Percentiles rank a stretch among this genome's conserved stretches.
phyloP scores from a whole-genome alignment of 1,140 invertebrate genomes.

The Anadara kagoshimensis region DNA sequence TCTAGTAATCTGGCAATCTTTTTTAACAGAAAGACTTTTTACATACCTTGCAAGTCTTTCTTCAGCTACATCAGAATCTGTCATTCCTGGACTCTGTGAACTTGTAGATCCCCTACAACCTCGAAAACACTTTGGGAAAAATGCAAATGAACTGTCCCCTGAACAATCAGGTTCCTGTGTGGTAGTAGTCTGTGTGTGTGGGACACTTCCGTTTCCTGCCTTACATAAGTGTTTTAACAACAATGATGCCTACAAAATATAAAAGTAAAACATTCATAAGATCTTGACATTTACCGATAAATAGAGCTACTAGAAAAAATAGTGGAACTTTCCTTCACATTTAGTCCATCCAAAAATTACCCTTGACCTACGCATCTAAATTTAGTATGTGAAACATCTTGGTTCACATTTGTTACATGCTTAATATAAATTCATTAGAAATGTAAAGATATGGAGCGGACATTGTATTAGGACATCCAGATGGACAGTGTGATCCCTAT shows the following conservation, averaged over 20 bases:
- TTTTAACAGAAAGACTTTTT: neutral
- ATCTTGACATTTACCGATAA: neutral
- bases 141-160: slow-evolving; percentile 21
- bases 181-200: slow-evolving; percentile 22
- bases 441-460: too few relatives aligned
- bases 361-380: too few relatives aligned
- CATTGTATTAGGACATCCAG: too few relatives aligned
- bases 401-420: too few relatives aligned
- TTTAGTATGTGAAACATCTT: too few relatives aligned
- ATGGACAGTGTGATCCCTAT: too few relatives aligned
- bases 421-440: too few relatives aligned
- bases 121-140: slow-evolving; percentile 38
- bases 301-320: too few relatives aligned
- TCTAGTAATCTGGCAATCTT: too few relatives aligned
- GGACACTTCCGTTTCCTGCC: slow-evolving; percentile 54
- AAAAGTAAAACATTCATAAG: neutral
- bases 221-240: slow-evolving; percentile 53
- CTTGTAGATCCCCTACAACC: slow-evolving; percentile 34
- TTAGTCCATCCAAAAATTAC: too few relatives aligned
- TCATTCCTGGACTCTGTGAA: slow-evolving; percentile 9
- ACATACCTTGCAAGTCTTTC: slow-evolving; percentile 53
- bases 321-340: too few relatives aligned
- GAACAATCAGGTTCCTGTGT: slow-evolving; percentile 16
- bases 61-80: slow-evolving; percentile 44
- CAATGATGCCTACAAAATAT: slow-evolving; percentile 36